Conservation (phyloP, 2,888 invertebrate genomes). For the Scaptomyza cyrtandrae region DNA sequence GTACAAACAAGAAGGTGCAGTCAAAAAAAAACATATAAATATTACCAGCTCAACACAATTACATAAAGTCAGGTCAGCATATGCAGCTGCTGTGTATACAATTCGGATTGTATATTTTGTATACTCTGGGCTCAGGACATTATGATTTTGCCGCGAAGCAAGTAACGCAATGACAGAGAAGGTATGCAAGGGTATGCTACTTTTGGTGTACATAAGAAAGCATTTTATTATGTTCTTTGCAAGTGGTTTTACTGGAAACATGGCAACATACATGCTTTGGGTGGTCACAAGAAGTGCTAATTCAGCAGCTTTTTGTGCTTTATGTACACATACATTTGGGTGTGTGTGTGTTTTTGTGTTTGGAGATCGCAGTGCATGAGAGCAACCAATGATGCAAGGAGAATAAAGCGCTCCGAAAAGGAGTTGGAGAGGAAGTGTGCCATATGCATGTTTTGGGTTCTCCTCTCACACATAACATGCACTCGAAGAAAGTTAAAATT, state of each 20-base stretch:
- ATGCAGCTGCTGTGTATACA: slow-evolving; percentile 15
- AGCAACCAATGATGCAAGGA: slow-evolving; percentile 39
- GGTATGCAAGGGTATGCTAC: neutral
- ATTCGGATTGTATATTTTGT: slow-evolving; percentile 4
- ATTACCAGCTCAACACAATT: neutral
- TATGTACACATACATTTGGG: neutral
- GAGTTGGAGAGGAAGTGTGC: neutral
- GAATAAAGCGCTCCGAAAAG: no score
- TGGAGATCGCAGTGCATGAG: slow-evolving; percentile 27
- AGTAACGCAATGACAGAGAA: neutral
- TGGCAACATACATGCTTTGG: slow-evolving; percentile 2
- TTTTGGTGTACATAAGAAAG: neutral
- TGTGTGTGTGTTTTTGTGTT: slow-evolving; percentile 2
- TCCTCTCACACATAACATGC: slow-evolving; percentile 1
- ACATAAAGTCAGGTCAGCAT: neutral
- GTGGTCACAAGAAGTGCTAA: slow-evolving; percentile 33
- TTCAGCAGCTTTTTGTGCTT: slow-evolving; percentile 42
- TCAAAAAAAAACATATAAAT: neutral
- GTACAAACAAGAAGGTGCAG: no score
- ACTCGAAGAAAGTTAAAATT: neutral
- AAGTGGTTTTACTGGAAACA: slow-evolving; percentile 29
- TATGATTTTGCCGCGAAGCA: neutral
- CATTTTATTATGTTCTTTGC: neutral
- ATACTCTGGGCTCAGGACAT: neutral
- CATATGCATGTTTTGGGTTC: slow-evolving; percentile 19